Evolutionary conservation across 2,113 vertebrate genomes (phyloP).

Genomic region (Sphyrna mokarran): DNA sequence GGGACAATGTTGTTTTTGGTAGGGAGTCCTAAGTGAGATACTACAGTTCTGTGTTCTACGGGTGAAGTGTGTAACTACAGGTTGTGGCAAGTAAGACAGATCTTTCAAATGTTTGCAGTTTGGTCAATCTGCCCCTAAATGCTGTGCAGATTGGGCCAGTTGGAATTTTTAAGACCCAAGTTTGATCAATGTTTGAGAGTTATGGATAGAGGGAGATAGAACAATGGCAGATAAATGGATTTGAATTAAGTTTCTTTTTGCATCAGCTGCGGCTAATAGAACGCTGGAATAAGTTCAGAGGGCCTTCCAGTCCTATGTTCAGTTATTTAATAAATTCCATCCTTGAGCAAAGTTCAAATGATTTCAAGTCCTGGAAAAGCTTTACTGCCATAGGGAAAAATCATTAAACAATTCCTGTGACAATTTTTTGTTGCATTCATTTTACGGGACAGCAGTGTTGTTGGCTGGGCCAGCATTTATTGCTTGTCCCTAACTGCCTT

Average conservation of each 20-base stretch:
- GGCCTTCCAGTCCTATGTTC: background rate
- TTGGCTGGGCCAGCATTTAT: too few relatives aligned
- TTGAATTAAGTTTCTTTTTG: background rate
- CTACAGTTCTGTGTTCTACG: background rate
- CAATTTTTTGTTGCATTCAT: too few relatives aligned
- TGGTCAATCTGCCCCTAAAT: background rate
- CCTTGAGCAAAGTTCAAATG: background rate
- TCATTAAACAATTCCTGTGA: background rate
- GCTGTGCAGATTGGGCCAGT: background rate
- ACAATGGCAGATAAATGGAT: background rate
- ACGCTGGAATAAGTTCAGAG: background rate
- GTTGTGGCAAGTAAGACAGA: background rate
- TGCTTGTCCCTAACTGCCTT: too few relatives aligned
- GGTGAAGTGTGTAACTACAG: background rate
- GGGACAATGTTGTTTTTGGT: background rate
- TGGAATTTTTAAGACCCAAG: background rate
- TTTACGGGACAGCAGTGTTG: too few relatives aligned
- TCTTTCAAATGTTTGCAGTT: background rate
- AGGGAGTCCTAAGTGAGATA: background rate
- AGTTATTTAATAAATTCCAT: background rate
- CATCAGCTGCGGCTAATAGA: background rate
- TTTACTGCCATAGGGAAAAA: background rate
- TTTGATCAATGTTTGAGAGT: background rate
- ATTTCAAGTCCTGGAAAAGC: background rate
- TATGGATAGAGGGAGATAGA: background rate